Evolutionary conservation across 2,113 vertebrate genomes (phyloP).

Genomic region (Tragulus kanchil): DNA sequence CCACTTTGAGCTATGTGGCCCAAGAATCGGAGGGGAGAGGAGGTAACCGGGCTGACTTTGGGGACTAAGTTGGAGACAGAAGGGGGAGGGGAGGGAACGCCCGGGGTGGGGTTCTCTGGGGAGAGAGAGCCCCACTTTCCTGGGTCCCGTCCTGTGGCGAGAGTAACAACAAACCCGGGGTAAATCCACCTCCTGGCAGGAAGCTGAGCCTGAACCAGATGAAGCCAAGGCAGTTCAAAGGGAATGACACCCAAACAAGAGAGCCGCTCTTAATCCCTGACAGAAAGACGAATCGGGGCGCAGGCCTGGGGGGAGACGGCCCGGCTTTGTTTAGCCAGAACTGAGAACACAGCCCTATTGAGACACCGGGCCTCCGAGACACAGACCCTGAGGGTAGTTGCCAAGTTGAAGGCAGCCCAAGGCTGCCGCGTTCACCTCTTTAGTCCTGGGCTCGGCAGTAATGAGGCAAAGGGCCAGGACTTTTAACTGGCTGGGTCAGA

Average conservation of each 20-base stretch:
- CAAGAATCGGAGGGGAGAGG: not conserved
- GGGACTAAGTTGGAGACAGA: not conserved
- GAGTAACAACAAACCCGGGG: constrained; percentile 76
- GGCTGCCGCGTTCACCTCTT: constrained; percentile 70
- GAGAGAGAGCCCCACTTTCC: not conserved
- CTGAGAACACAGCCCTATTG: constrained; percentile 79
- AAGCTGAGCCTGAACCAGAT: constrained; percentile 81
- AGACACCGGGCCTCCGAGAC: constrained; percentile 69
- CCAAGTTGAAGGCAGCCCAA: constrained; percentile 71
- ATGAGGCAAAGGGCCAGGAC: constrained; percentile 73
- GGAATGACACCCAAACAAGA: constrained; percentile 83
- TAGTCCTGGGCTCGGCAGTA: constrained; percentile 69
- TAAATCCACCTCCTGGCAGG: constrained; percentile 83
- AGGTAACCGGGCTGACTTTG: not conserved
- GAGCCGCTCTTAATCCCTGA: constrained; percentile 78
- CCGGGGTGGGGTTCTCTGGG: not conserved
- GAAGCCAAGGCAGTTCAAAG: constrained; percentile 82
- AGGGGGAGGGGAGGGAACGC: not conserved
- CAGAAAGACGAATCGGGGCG: constrained; percentile 70
- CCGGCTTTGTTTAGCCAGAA: constrained; percentile 75
- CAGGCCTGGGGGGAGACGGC: constrained; percentile 36
- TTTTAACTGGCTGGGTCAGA: constrained; percentile 76
- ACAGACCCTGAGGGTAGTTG: constrained; percentile 68
- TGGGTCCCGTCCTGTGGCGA: not conserved
- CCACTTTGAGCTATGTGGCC: not conserved